A percentile compares a stretch with the other conserved stretches of the same genome.
Conservation (phyloP, 2,797 vertebrate genomes). For the Pangasius krempfi region DNA sequence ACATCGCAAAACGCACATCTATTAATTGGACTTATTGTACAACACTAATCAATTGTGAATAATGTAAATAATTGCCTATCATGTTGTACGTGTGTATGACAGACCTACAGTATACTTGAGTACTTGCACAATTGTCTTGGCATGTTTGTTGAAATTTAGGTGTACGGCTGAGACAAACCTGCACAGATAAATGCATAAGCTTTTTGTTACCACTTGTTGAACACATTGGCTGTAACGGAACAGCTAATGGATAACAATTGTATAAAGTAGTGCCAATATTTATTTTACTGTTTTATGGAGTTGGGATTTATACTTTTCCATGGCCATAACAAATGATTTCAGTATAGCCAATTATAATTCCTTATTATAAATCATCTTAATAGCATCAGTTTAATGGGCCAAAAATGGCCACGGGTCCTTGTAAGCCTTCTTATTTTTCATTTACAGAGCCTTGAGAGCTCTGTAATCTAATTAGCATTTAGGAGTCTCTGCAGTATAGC, state of each 20-base stretch:
- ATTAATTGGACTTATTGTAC: conserved; percentile 9
- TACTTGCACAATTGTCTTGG: conserved; percentile 46
- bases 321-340: background rate
- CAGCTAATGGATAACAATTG: background rate
- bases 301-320: background rate
- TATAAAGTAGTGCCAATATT: background rate
- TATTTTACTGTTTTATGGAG: background rate
- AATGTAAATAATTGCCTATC: conserved; percentile 32
- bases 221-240: background rate
- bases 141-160: conserved; percentile 46
- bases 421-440: conserved; percentile 32
- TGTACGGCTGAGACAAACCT: conserved; percentile 33
- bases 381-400: conserved; percentile 8
- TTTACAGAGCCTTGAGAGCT: conserved; percentile 43
- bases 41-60: background rate
- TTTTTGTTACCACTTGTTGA: conserved; percentile 15
- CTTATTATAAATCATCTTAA: conserved; percentile 27
- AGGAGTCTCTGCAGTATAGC: conserved; percentile 4
- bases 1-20: background rate
- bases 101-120: conserved; percentile 20
- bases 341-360: conserved; percentile 15
- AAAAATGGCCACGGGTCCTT: background rate
- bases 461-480: conserved; percentile 45
- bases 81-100: conserved; percentile 15
- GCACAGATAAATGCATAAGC: conserved; percentile 27